A percentile compares a stretch with the other conserved stretches of the same genome.
phyloP scores from a whole-genome alignment of 2,113 vertebrate genomes.

The Phrynosoma blainvillii region DNA sequence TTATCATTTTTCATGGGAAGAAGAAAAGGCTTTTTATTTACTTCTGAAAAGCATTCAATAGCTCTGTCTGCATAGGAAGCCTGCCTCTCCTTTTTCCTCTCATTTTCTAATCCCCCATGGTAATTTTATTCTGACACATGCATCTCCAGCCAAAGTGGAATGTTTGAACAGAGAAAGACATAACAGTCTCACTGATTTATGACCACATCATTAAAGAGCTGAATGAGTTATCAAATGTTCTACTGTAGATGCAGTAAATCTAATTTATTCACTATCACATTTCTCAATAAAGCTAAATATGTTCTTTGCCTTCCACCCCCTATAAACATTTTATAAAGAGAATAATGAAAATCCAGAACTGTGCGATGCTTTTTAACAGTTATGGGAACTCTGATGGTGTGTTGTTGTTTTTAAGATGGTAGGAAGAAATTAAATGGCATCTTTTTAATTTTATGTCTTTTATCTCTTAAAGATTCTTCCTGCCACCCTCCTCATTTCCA shows the following conservation, averaged over 20 bases:
- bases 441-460: conserved; percentile 35
- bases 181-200: conserved; percentile 29
- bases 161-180: conserved; percentile 49
- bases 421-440: conserved; percentile 43
- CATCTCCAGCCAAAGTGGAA: conserved; percentile 36
- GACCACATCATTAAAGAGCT: conserved; percentile 50
- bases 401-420: background rate
- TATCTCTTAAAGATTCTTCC: conserved; percentile 19
- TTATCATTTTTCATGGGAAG: background rate
- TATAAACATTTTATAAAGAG: conserved; percentile 35
- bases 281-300: conserved; percentile 45
- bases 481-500: conserved; percentile 28
- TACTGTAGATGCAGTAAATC: conserved; percentile 32
- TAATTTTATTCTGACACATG: conserved; percentile 29
- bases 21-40: conserved; percentile 6
- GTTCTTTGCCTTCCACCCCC: conserved; percentile 14
- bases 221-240: conserved; percentile 40
- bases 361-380: conserved; percentile 17
- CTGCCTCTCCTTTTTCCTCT: conserved; percentile 33
- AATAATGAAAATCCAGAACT: conserved; percentile 39
- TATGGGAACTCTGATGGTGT: background rate
- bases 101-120: conserved; percentile 18
- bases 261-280: conserved; percentile 37
- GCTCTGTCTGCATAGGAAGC: fast-evolving
- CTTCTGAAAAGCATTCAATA: conserved; percentile 14